Conservation (phyloP, 2,113 vertebrate species). For the Cavia aperea region DNA sequence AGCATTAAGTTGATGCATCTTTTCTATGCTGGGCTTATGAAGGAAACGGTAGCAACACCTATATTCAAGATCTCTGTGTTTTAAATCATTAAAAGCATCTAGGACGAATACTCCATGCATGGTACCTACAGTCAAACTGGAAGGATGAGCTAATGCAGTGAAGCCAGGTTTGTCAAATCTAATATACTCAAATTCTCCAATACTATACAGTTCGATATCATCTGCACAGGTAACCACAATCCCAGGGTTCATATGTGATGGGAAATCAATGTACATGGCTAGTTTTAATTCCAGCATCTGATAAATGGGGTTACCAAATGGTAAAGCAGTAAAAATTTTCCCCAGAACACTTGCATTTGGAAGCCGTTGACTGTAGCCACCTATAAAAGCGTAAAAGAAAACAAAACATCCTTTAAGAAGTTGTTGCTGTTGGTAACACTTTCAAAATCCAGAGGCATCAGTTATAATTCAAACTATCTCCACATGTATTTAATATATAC, state of each 20-base stretch:
- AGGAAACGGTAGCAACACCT: constrained; percentile 81
- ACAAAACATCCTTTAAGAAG: background rate
- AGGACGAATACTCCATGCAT: constrained; percentile 93
- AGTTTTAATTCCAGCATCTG: constrained; percentile 98
- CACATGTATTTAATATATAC: constrained; percentile 3
- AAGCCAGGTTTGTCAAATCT: constrained; percentile 86
- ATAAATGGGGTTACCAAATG: constrained; percentile 83
- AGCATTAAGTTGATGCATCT: constrained; percentile 80
- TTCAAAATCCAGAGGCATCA: background rate
- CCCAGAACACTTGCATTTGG: constrained; percentile 91
- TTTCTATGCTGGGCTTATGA: constrained; percentile 86
- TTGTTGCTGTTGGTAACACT: background rate
- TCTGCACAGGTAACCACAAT: constrained; percentile 89
- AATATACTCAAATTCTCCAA: constrained; percentile 65
- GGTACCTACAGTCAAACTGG: constrained; percentile 81
- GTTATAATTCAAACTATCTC: background rate
- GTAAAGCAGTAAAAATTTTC: constrained; percentile 91
- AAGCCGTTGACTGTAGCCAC: constrained; percentile 93
- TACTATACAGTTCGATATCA: constrained; percentile 91
- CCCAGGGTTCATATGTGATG: constrained; percentile 86
- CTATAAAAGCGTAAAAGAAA: constrained; percentile 71
- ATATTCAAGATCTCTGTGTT: constrained; percentile 75
- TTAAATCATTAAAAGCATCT: constrained; percentile 59
- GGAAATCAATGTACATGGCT: constrained; percentile 93
- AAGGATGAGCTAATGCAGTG: constrained; percentile 92